phyloP scores from a whole-genome alignment of 2,797 vertebrate genomes.

The Ctenopoma kingsleyae region DNA sequence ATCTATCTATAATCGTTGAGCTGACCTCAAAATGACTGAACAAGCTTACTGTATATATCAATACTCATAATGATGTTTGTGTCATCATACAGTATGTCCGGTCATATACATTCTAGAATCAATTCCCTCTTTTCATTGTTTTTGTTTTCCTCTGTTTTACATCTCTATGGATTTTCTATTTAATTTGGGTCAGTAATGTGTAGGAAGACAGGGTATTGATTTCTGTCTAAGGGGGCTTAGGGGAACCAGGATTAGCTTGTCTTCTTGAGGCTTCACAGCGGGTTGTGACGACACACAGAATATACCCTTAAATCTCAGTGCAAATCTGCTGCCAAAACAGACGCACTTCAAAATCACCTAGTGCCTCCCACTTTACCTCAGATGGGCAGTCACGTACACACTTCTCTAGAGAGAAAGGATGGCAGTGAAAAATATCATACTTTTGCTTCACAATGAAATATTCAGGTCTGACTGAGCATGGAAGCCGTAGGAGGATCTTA shows the following conservation, averaged over 20 bases:
- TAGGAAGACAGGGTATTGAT: slow-evolving; percentile 81
- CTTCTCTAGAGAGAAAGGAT: slow-evolving; percentile 33
- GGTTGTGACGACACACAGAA: slow-evolving; percentile 70
- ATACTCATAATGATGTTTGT: slow-evolving; percentile 65
- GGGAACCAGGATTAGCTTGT: slow-evolving; percentile 71
- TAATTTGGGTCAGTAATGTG: slow-evolving; percentile 83
- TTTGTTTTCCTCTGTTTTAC: slow-evolving; percentile 80
- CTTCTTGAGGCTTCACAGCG: slow-evolving; percentile 70
- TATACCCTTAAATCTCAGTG: slow-evolving; percentile 58
- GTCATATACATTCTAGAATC: slow-evolving; percentile 65
- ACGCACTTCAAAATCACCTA: slow-evolving; percentile 53
- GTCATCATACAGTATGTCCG: slow-evolving; percentile 51
- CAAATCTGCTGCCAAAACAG: slow-evolving; percentile 64
- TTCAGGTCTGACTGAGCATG: slow-evolving; percentile 44
- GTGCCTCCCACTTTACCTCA: slow-evolving; percentile 51
- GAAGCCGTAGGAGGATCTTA: slow-evolving; percentile 69
- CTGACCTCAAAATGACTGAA: slow-evolving; percentile 57
- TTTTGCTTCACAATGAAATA: slow-evolving; percentile 53
- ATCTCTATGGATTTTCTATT: slow-evolving; percentile 83
- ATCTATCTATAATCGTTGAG: slow-evolving; percentile 47
- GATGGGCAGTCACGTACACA: slow-evolving; percentile 49
- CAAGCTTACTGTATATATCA: slow-evolving; percentile 54
- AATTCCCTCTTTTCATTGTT: slow-evolving; percentile 75
- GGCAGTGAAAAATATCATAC: slow-evolving; percentile 48
- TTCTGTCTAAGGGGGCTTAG: slow-evolving; percentile 78